Base-by-base conservation (phyloP, 2,797 vertebrate genomes). In the Falco biarmicus region DNA sequence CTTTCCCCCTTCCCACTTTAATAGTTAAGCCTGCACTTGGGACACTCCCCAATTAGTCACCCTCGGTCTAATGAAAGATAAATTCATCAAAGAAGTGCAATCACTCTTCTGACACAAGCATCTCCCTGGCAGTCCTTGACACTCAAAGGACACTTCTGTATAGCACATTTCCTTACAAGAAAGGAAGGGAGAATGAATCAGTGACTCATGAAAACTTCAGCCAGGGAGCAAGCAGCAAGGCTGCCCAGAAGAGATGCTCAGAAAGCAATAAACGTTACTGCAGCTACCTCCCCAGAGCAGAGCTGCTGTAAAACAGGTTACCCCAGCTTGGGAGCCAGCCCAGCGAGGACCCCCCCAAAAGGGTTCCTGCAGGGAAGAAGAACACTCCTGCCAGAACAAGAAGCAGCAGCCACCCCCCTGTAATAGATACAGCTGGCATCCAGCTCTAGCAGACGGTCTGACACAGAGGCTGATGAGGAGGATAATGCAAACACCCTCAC, bases 131-230 rank as follows among this genome's bases (percentile, higher is more conserved):
- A 51, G 64, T 16, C 37, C 82, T 68, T 50, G 56, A 31, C 39
- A 21, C 34, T 68, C 39, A 74, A 18, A 50, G 41, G 39, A 47
- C 69, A 78, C 19, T 87, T 82, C 45, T 50, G 18, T 28, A 34
- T 8, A 84, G 51, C 18, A 29, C 41, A 39, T 70, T 59, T 83
- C 48, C 32, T 50, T 60, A 13, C 22, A 18, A 31, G 43, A 68
- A 70, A 31, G 34, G 3, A 25, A 21, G 41, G 25, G 18, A 56
- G 25, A 63, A 32, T 0, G 11, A 43, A 11, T 50, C 54, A 69
- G 19, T 96, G 96, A 96, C 87, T 96, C 94, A 96, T 77, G 76
- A 95, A 94, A 94, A 91, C 50, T 88, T 91, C 54, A 84, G 87
- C 76, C 85, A 86, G 89, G 57, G 77, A 89, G 39, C 69, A 61